Conservation (phyloP, 2,888 invertebrate species). For the Caenorhabditis sulstoni region DNA sequence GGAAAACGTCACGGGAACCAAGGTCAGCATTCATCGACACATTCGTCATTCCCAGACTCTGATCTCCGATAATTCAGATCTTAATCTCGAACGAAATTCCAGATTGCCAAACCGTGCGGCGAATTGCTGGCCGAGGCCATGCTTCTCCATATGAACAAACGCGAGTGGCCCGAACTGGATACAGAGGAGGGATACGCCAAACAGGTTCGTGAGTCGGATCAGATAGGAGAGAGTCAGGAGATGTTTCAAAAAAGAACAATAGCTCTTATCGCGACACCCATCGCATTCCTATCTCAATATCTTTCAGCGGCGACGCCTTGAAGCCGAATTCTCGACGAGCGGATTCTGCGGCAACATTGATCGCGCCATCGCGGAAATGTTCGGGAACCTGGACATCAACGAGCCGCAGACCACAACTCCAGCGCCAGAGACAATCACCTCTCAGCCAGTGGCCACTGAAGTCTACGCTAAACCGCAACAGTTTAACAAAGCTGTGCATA, state of each 20-base stretch:
- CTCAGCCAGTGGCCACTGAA: conserved; percentile 44
- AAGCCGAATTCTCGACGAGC: conserved; percentile 73
- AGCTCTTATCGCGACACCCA: conserved; percentile 24
- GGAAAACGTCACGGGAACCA: conserved; percentile 82
- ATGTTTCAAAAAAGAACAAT: conserved; percentile 59
- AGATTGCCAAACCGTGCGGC: conserved; percentile 77
- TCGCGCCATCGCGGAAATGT: conserved; percentile 74
- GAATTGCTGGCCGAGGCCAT: conserved; percentile 77
- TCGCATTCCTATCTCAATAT: conserved; percentile 22
- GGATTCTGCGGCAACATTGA: conserved; percentile 79
- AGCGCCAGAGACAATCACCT: conserved; percentile 15
- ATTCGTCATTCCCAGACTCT: conserved; percentile 6
- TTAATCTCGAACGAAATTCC: conserved; percentile 21
- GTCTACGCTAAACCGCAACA: conserved; percentile 32
- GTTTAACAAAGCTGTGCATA: conserved; percentile 24
- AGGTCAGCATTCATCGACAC: conserved; percentile 61
- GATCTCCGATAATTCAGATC: conserved; percentile 9
- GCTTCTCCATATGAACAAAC: conserved; percentile 76
- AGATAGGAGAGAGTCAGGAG: conserved; percentile 40
- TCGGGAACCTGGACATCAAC: conserved; percentile 54
- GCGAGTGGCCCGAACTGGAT: conserved; percentile 77
- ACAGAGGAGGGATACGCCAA: conserved; percentile 74
- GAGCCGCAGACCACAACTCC: conserved; percentile 1
- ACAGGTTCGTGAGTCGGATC: conserved; percentile 70
- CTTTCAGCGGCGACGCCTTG: conserved; percentile 76